Percentiles rank a stretch among this genome's conserved stretches.
phyloP scores from a whole-genome alignment of 1,140 invertebrate species.

The Drosophila ogumai region DNA sequence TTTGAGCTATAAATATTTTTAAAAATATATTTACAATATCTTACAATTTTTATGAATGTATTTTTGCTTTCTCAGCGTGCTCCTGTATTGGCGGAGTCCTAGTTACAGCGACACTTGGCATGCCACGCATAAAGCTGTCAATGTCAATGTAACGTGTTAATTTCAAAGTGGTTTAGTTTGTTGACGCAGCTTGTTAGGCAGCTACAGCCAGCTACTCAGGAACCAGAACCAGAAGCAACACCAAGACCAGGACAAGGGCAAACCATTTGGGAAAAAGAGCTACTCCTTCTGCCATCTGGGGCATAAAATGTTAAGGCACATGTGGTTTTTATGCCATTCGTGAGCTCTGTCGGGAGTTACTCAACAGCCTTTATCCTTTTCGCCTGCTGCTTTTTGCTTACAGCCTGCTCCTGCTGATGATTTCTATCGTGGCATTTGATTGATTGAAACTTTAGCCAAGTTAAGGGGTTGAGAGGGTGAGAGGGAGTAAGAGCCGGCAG shows the following conservation, averaged over 20 bases:
- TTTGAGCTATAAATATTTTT: background rate
- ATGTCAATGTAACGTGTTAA: constrained; percentile 83
- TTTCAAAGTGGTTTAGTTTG: constrained; percentile 83
- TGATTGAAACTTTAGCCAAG: constrained; percentile 61
- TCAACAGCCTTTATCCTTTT: constrained; percentile 16
- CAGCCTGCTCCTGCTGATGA: constrained; percentile 39
- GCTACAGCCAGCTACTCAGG: constrained; percentile 16
- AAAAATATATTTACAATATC: background rate
- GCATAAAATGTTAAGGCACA: constrained; percentile 65
- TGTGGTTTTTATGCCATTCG: constrained; percentile 69
- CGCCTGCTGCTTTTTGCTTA: constrained; percentile 9
- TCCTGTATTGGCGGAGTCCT: constrained; percentile 14
- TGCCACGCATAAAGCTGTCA: constrained; percentile 81
- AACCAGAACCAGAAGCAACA: constrained; percentile 4
- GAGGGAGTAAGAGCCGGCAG: background rate
- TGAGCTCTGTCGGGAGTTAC: constrained; percentile 32
- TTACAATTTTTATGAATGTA: constrained; percentile 7
- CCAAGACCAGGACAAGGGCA: constrained; percentile 18
- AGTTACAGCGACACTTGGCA: constrained; percentile 68
- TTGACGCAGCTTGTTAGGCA: constrained; percentile 76
- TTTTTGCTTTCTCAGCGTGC: background rate
- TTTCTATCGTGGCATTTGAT: constrained; percentile 74
- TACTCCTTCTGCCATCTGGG: constrained; percentile 36
- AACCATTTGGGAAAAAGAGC: constrained; percentile 32
- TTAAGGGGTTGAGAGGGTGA: background rate